Percentiles rank a stretch among this genome's conserved stretches.
phyloP scores from a whole-genome alignment of 2,797 vertebrate genomes.

The Liparis tanakae region DNA sequence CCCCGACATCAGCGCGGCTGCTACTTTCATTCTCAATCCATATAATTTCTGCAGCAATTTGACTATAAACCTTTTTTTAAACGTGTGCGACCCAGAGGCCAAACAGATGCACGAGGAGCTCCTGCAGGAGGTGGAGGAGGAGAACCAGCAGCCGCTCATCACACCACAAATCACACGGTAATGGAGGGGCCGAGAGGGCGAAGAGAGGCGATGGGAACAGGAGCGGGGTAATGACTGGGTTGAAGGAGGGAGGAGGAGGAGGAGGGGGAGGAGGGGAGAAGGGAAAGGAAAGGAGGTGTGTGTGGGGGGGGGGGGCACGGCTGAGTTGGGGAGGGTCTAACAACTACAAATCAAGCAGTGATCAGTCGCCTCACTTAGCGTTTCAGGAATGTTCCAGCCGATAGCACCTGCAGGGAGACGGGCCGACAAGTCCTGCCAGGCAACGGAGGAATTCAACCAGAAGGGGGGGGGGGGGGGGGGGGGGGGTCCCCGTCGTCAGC shows the following conservation, averaged over 20 bases:
- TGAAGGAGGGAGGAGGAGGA: constrained; percentile 11
- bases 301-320: background rate
- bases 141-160: constrained; percentile 14
- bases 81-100: too few species aligned
- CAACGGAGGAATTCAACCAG: constrained; percentile 68
- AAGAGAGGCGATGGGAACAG: constrained; percentile 49
- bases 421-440: constrained; percentile 78
- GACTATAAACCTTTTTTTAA: too few species aligned
- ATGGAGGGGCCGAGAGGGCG: constrained; percentile 13
- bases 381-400: constrained; percentile 76
- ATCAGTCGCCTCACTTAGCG: constrained; percentile 67
- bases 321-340: constrained; percentile 30
- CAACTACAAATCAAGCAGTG: constrained; percentile 77
- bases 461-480: background rate
- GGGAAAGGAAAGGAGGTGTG: constrained; percentile 22
- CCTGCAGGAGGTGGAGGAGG: background rate
- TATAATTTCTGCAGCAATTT: background rate
- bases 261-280: constrained; percentile 5
- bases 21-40: background rate
- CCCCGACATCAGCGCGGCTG: too few species aligned
- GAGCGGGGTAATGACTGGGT: constrained; percentile 29
- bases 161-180: constrained; percentile 46
- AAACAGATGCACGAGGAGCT: background rate
- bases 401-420: constrained; percentile 78
- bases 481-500: constrained; percentile 2